Evolutionary conservation across 2,113 vertebrate genomes (phyloP).

Genomic region (Pelecanoides urinatrix): DNA sequence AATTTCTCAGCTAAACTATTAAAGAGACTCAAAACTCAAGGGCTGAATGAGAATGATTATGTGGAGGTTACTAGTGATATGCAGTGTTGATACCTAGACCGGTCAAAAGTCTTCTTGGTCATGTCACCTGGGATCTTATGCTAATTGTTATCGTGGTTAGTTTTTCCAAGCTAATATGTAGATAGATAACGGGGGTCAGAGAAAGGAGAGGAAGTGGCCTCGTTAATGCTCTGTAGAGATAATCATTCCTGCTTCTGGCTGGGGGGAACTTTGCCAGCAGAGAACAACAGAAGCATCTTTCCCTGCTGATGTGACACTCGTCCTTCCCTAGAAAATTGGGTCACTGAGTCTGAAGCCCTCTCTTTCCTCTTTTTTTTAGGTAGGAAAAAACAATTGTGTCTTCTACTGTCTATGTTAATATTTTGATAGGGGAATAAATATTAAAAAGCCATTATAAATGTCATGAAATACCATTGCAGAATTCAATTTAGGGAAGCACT

Average conservation of each 20-base stretch:
- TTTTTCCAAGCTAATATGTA: neutral
- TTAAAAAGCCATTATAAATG: no score
- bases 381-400: neutral
- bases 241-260: neutral
- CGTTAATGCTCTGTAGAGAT: neutral
- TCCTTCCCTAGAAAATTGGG: neutral
- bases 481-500: neutral
- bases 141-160: neutral
- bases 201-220: neutral
- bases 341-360: neutral
- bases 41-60: neutral
- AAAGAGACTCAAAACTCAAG: neutral
- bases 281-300: neutral
- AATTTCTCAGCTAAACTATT: neutral
- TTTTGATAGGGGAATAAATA: neutral
- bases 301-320: neutral
- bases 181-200: neutral
- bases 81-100: rapidly evolving
- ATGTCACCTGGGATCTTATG: neutral
- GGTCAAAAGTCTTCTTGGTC: neutral
- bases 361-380: neutral
- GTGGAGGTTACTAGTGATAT: neutral
- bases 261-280: neutral
- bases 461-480: neutral
- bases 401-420: neutral